Base-by-base conservation (phyloP, 2,888 invertebrate genomes). In the Apamea crenata region DNA sequence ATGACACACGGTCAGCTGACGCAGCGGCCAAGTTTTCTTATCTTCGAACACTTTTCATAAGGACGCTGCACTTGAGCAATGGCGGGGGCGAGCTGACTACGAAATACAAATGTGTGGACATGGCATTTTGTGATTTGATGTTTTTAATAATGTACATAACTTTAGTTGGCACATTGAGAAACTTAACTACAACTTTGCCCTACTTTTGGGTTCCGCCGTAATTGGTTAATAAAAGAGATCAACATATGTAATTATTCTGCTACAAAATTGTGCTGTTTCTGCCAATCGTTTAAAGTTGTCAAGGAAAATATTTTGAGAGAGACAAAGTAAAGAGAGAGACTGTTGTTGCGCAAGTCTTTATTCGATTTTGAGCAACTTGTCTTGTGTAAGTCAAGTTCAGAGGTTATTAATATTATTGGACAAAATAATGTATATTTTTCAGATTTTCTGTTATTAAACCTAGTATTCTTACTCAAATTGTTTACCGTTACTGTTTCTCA, bases 21-120 rank as follows among this genome's bases (percentile, higher is more conserved):
- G 93, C 92, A 88, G 90, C 91, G 91, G 80, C 83, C 92, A 94
- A 95, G 91, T 95, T 95, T 94, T 94, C 95, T 95, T 96, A 96
- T 96, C 96, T 94, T 78, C 80, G 87, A 93, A 94, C 92, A 93
- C 93, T 95, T 92, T 92, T 95, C 94, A 94, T 95, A 94, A 95
- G 94, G 91, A 94, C 93, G 89, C 88, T 93, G 90, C 93, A 93
- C 94, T 94, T 91, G 90, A 91, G 88, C 90, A 91, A 91, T 87
- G 83, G 85, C 77, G 86, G 90, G 90, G 90, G 82, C 80, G 85
- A 71, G 67, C n/a, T 36, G 76, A 77, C 78, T 69, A 16, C 56
- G 78, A 86, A 25, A 79, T 75, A 78, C 29, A 56, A 88, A 74
- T 50, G 7, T 69, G 74, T 80, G 76, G 86, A 83, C 21, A 47